Conservation (phyloP, 1,140 invertebrate species). For the Triops cancriformis region DNA sequence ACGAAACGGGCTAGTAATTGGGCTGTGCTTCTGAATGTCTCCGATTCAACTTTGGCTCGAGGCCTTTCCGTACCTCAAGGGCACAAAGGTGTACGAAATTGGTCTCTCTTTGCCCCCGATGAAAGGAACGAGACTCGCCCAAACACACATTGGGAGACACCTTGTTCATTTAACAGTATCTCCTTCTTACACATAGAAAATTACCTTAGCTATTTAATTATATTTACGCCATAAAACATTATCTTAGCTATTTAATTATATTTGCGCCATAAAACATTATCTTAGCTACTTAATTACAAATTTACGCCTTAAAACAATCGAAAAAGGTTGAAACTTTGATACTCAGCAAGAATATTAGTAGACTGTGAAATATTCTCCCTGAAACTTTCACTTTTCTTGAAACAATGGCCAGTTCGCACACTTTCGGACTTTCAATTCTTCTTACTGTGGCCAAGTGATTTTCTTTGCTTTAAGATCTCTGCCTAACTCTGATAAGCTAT, state of each 20-base stretch:
- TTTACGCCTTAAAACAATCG: no score
- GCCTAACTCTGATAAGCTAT: neutral
- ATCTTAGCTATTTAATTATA: no score
- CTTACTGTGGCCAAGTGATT: neutral
- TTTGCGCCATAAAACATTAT: no score
- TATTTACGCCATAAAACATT: no score
- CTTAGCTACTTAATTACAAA: no score
- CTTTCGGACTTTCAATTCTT: neutral
- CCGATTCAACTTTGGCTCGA: neutral
- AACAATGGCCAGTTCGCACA: neutral
- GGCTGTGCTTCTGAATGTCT: neutral
- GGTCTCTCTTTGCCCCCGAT: neutral
- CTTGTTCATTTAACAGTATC: no score
- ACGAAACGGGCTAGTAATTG: neutral
- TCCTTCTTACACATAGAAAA: no score
- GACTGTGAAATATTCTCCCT: neutral
- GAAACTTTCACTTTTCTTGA: neutral
- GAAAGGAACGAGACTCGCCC: no score
- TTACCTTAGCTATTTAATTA: no score
- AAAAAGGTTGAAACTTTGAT: no score
- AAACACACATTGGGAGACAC: no score
- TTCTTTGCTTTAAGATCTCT: neutral
- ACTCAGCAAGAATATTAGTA: neutral
- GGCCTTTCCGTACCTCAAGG: constrained; percentile 2
- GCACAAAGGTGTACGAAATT: neutral